Evolutionary conservation across 2,888 invertebrate species (phyloP), one percentile per base, ranked within the genome.

Genomic region (Tridacna gigas): DNA sequence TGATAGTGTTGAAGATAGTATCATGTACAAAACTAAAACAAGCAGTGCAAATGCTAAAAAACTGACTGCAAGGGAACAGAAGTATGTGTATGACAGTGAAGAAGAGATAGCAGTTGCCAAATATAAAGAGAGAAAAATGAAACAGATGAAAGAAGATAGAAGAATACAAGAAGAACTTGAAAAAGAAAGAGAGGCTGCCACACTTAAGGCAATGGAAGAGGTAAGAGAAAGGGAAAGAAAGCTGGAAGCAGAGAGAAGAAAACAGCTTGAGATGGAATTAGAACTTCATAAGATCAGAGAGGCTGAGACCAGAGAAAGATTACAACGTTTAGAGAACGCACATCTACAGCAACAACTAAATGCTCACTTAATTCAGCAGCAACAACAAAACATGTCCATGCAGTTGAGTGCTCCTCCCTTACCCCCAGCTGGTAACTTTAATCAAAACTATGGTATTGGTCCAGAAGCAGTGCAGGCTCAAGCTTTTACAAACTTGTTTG

Each of bases 241-340:
- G 73, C 85, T 90, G 65, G 92, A 92, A 61, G 83, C 85, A 12
- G 91, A 92, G 69, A 85, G 89, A 26, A 80, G 82, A 28, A 89
- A 86, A 25, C 91, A 91, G 82, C 73, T 88, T 67, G 91, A 91
- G 51, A 89, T 90, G 65, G 93, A 93, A 63, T 73, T 81, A 22
- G 90, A 91, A 69, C 88, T 91, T 60, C 87, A 88, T 65, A 89
- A 90, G 47, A 83, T 89, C 9, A 79, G 91, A 26, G 90, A 92
- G 47, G 79, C 90, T 25, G 92, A 92, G 73, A 89, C 89, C 7
- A 86, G 90, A 74, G 91, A 91, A 51, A 76, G 89, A 26, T 82
- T 91, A 18, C 91, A 91, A 74, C 71, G 89, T 12, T 61, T 92
- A 65, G 90, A 91, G 74, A 85, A 86, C 71, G 91, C 88, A 51